Base-by-base conservation (phyloP, 2,113 vertebrate genomes). In the Pedetes capensis region DNA sequence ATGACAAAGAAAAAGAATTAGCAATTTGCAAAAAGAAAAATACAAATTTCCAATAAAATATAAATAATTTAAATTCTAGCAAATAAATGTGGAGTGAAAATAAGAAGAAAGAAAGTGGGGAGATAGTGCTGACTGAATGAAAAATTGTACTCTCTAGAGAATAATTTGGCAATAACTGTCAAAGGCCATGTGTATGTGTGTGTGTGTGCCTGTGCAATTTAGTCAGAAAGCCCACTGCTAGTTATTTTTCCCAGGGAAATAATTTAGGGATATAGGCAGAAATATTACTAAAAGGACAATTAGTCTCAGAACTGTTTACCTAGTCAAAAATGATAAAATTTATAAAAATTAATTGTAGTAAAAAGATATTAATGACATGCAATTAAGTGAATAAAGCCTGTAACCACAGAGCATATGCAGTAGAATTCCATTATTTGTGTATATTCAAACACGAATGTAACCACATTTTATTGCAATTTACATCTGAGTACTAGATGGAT, bases 261-360 rank as follows among this genome's bases (percentile, higher is more conserved):
- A 86, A 81, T 78, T n/a, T 79, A 95, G 32, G 14, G 16, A 86
- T 79, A 37, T 34, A 63, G 53, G 29, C 20, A 74, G 59, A 75
- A 74, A 61, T 64, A 92, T 83, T 81, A n/a, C 64, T 49, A 5
- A 72, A 53, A 92, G 13, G 13, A 59, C 20, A 55, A 13, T 78
- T 90, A 42, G 55, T 59, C 14, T 87, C 64, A 76, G 29, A 94
- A 91, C 39, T 91, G 12, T 91, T 96, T 83, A 64, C 23, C 79
- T 39, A 61, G 34, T 81, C 32, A 89, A 93, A 82, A 81, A 55
- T n/a, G 12, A 55, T 81, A 78, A 94, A 85, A 44, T 68, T 32
- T 8, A 17, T 84, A 6, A 81, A 39, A 87, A 51, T 87, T 80
- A 84, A 49, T 37, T 87, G 61, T 94, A 95, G 20, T 68, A 80